These are phyloP conservation scores for Tolypeutes matacus DNA, from an alignment of 2,797 vertebrate species.

Conservation along the genomic window DNA sequence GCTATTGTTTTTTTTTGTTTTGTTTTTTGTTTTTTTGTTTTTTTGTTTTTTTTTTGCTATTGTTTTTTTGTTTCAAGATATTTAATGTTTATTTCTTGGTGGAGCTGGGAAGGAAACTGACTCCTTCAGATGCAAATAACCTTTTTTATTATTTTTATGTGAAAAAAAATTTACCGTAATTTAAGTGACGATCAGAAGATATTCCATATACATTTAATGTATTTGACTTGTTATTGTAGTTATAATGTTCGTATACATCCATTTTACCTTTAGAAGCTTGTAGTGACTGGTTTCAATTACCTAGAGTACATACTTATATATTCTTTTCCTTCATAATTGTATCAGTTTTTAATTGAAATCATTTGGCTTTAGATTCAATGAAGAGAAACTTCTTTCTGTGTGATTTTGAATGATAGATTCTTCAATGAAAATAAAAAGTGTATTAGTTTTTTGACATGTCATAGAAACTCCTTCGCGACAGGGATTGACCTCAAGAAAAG, in stretches of 20 bases:
- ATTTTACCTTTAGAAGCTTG: conserved; percentile 39
- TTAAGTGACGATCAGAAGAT: conserved; percentile 43
- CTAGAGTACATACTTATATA: neutral
- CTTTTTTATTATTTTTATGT: conserved; percentile 15
- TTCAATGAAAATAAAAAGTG: neutral
- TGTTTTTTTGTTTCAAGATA: conserved; percentile 46
- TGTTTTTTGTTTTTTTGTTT: no score
- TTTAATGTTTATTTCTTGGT: conserved; percentile 15
- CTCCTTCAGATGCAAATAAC: neutral
- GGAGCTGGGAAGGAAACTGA: neutral
- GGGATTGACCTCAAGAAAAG: conserved; percentile 11
- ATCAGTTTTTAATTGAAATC: conserved; percentile 27
- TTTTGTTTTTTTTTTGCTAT: no score
- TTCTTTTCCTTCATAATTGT: neutral
- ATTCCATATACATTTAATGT: neutral
- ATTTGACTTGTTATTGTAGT: neutral
- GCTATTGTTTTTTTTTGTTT: no score
- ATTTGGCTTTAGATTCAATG: neutral
- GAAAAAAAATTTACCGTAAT: neutral
- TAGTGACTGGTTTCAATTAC: conserved; percentile 36
- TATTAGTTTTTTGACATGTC: neutral
- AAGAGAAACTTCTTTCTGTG: neutral
- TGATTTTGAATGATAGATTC: neutral
- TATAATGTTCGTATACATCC: neutral
- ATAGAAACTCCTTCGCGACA: conserved; percentile 9